These are phyloP conservation scores for Alces alces DNA, from an alignment of 2,113 vertebrate genomes.

Conservation along the genomic window DNA sequence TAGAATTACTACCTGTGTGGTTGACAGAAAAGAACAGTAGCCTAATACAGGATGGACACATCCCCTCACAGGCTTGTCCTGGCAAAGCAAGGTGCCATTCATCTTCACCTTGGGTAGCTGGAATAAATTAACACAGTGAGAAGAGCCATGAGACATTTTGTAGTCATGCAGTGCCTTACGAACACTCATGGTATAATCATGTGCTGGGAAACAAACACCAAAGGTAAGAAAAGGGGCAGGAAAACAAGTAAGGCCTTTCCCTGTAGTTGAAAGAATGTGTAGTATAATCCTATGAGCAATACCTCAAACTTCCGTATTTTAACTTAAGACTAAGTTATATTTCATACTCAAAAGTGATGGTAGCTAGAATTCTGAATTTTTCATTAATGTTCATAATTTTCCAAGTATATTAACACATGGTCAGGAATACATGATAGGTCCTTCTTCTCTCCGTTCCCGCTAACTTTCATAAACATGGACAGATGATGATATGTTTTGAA, in stretches of 20 bases:
- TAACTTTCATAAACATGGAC: neutral
- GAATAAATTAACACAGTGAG: conserved; percentile 58
- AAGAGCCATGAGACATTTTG: neutral
- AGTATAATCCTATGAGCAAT: neutral
- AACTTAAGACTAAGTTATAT: neutral
- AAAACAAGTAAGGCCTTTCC: conserved; percentile 19
- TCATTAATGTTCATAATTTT: neutral
- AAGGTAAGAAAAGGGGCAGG: neutral
- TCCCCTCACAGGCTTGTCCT: conserved; percentile 47
- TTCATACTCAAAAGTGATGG: neutral
- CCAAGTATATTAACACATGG: neutral
- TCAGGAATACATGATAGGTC: neutral
- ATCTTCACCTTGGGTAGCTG: conserved; percentile 63
- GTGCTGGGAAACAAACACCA: neutral
- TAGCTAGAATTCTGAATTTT: neutral
- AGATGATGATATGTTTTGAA: conserved; percentile 49
- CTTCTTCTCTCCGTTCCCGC: neutral
- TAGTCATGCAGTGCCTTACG: conserved; percentile 17
- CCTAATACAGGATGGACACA: conserved; percentile 6
- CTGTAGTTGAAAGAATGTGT: neutral
- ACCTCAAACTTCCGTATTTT: neutral
- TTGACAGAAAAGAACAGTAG: conserved; percentile 43
- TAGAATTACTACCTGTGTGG: conserved; percentile 52
- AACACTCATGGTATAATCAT: neutral
- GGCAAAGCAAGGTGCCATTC: conserved; percentile 55